Conservation (phyloP, 2,113 vertebrate species). For the cattle (Bos taurus) region ARS-UCD2.0 NC_037341.1:54538001-54538500, state of each 20-base stretch:
- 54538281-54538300: too few relatives aligned
- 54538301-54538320: too few relatives aligned
- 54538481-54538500: not conserved
- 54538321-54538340: too few relatives aligned
- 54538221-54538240: not conserved
- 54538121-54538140: not conserved
- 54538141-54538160: not conserved
- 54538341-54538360: not conserved
- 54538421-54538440: not conserved
- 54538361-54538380: not conserved
- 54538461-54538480: not conserved
- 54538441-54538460: not conserved
- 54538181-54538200: not conserved
- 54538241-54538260: too few relatives aligned
- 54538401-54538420: not conserved
- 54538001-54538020: not conserved
- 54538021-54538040: not conserved
- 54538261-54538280: fast-evolving
- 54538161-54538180: not conserved
- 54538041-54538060: not conserved
- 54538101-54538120: not conserved
- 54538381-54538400: not conserved
- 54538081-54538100: not conserved
- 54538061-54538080: not conserved
- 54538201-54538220: not conserved